phyloP scores from a whole-genome alignment of 2,888 invertebrate genomes.

The Leptinotarsa rubiginosa region DNA sequence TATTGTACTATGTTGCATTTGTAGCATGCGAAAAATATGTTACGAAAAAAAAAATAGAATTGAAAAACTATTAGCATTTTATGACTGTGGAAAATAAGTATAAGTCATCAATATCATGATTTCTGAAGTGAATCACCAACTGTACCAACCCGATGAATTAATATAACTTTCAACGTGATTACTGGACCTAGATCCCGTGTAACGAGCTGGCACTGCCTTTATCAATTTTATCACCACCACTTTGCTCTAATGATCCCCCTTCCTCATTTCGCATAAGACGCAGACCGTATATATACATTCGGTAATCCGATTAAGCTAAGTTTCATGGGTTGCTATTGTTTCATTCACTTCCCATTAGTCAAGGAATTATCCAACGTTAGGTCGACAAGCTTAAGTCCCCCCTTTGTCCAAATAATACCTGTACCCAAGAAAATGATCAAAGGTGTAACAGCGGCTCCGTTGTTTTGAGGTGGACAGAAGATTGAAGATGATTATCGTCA shows the following conservation, averaged over 20 bases:
- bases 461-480: background rate
- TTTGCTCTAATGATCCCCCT: background rate
- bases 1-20: too few relatives aligned
- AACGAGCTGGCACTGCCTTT: background rate
- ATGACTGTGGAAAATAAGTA: too few relatives aligned
- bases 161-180: background rate
- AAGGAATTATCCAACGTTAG: conserved; percentile 40
- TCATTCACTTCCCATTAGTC: conserved; percentile 43
- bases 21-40: too few relatives aligned
- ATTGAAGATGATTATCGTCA: background rate
- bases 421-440: conserved; percentile 33
- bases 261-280: conserved; percentile 6
- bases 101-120: too few relatives aligned
- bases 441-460: conserved; percentile 20
- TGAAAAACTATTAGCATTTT: too few relatives aligned
- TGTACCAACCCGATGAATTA: background rate
- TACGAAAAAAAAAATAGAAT: too few relatives aligned
- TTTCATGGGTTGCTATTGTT: conserved; percentile 42
- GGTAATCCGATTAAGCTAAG: conserved; percentile 42
- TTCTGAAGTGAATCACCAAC: too few relatives aligned
- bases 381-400: conserved; percentile 32
- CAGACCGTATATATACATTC: conserved; percentile 36
- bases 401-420: conserved; percentile 38
- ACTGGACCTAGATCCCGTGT: too few relatives aligned
- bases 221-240: background rate